Conservation (phyloP, 1,140 invertebrate species). For the Cataglyphis hispanica region DNA sequence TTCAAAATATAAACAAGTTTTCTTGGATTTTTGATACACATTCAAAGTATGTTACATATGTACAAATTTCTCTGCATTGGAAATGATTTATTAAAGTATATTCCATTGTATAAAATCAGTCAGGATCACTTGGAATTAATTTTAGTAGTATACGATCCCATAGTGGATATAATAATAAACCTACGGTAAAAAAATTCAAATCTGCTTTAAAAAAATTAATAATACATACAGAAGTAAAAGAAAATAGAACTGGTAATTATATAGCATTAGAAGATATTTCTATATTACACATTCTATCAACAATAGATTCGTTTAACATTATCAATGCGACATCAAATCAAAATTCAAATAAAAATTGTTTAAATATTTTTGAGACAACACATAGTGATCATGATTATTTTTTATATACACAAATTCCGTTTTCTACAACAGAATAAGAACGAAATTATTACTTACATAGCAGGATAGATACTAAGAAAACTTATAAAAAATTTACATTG, state of each 20-base stretch:
- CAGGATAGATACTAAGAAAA: constrained; percentile 4
- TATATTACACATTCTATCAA: neutral
- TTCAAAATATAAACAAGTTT: no score
- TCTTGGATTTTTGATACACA: no score
- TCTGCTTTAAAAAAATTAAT: constrained; percentile 27
- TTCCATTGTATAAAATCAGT: neutral
- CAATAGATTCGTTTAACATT: neutral
- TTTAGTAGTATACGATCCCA: neutral
- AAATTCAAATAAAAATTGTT: neutral
- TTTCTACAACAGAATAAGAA: constrained; percentile 13
- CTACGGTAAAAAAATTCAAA: neutral
- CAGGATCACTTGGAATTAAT: constrained; percentile 18
- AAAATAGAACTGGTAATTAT: constrained; percentile 3
- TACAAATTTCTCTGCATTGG: neutral
- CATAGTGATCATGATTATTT: neutral
- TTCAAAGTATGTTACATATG: constrained; percentile 24
- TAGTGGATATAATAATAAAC: neutral
- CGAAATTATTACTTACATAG: constrained; percentile 30
- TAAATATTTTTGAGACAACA: neutral
- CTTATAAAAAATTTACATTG: neutral
- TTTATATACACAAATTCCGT: neutral
- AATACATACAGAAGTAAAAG: constrained; percentile 15
- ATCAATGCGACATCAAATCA: constrained; percentile 5
- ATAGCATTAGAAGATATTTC: constrained; percentile 8
- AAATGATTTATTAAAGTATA: neutral